These are phyloP conservation scores for Pygmarrhopalites habei DNA, from an alignment of 1,140 invertebrate genomes.

Conservation along the genomic window DNA sequence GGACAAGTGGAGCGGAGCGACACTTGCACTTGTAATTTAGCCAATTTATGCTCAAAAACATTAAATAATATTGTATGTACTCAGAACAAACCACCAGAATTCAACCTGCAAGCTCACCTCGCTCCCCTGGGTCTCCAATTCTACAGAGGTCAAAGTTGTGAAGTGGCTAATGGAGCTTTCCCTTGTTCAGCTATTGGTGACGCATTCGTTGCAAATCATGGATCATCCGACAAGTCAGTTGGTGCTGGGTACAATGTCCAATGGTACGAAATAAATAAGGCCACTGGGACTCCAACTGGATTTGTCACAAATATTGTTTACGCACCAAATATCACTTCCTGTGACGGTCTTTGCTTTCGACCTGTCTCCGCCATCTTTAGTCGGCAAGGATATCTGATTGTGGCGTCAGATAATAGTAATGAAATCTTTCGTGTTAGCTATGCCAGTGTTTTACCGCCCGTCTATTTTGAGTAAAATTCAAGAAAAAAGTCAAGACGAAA, in stretches of 20 bases:
- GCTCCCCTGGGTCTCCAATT: constrained; percentile 34
- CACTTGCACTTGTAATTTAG: no score
- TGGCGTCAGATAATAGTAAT: constrained; percentile 16
- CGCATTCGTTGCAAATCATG: constrained; percentile 29
- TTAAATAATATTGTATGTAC: no score
- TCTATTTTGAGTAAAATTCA: no score
- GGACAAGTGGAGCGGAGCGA: no score
- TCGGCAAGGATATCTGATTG: constrained; percentile 22
- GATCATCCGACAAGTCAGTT: constrained; percentile 19
- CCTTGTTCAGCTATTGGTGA: constrained; percentile 26
- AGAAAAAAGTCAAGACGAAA: no score
- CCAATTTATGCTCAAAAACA: no score
- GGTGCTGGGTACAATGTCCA: constrained; percentile 21
- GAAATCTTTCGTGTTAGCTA: constrained; percentile 26
- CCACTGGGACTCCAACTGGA: constrained; percentile 16
- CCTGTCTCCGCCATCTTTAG: constrained; percentile 31
- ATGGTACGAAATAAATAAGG: constrained; percentile 11
- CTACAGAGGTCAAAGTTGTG: constrained; percentile 11
- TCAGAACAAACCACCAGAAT: constrained; percentile 29
- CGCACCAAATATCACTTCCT: no score
- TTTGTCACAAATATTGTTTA: constrained; percentile 1
- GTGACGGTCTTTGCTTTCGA: no score
- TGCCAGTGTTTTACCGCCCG: no score
- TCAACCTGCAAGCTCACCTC: constrained; percentile 26
- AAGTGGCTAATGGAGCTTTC: constrained; percentile 13